Evolutionary conservation across 2,888 invertebrate species (phyloP).

Genomic region (Carcina quercana): DNA sequence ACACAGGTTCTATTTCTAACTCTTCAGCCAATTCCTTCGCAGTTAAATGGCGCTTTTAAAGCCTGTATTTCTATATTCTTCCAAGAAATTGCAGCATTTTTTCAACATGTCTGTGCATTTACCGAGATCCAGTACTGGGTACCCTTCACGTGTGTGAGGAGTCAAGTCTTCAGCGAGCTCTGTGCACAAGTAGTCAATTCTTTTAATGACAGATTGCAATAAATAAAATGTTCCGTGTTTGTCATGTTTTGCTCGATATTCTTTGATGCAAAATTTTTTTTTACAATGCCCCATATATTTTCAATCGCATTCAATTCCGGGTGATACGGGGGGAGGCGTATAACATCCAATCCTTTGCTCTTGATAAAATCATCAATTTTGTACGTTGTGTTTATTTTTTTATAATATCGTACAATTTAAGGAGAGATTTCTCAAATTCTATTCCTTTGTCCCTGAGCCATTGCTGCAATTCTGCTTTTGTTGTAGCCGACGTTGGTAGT

Average conservation of each 20-base stretch:
- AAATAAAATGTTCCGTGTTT: neutral
- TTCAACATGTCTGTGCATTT: conserved; percentile 15
- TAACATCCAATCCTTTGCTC: conserved; percentile 5
- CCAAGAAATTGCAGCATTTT: conserved; percentile 27
- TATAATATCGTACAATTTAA: conserved; percentile 20
- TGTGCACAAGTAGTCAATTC: no score
- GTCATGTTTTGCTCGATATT: conserved; percentile 3
- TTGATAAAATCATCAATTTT: conserved; percentile 12
- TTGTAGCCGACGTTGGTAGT: no score
- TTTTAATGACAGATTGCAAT: neutral
- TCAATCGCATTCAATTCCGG: conserved; percentile 12
- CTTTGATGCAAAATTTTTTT: conserved; percentile 4
- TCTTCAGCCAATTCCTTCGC: conserved; percentile 25
- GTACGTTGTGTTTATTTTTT: conserved; percentile 17
- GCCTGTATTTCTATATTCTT: conserved; percentile 12
- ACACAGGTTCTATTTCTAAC: conserved; percentile 23
- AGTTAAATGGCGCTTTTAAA: conserved; percentile 6
- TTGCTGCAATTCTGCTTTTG: no score
- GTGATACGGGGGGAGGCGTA: conserved; percentile 18
- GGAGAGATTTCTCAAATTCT: no score
- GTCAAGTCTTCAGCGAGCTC: no score
- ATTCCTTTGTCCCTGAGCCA: no score
- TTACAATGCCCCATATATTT: conserved; percentile 10
- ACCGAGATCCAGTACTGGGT: conserved; percentile 13
- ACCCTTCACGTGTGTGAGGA: no score